These are phyloP conservation scores for Emmelina monodactyla DNA, from an alignment of 2,888 invertebrate species.

Conservation along the genomic window DNA sequence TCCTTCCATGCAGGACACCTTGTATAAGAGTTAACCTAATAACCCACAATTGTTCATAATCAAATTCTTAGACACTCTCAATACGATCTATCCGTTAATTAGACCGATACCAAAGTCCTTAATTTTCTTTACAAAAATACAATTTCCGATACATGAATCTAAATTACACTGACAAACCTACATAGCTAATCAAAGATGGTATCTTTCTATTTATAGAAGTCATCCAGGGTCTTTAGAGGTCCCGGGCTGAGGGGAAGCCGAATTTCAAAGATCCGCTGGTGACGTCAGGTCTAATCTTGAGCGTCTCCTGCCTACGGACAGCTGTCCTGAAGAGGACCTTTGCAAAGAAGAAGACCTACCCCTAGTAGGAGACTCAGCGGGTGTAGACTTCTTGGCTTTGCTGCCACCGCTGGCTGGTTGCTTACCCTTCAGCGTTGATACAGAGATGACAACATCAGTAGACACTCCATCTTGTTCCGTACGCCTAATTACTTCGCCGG, in stretches of 20 bases:
- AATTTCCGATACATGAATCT: too few species aligned
- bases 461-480: conserved; percentile 50
- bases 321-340: conserved; percentile 50
- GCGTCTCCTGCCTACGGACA: conserved; percentile 36
- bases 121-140: too few species aligned
- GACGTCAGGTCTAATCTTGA: conserved; percentile 51
- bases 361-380: conserved; percentile 33
- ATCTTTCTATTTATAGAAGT: too few species aligned
- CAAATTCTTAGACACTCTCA: too few species aligned
- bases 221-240: background rate
- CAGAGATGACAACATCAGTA: conserved; percentile 48
- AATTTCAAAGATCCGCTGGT: conserved; percentile 39
- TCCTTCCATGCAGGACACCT: too few species aligned
- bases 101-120: too few species aligned
- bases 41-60: too few species aligned
- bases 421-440: conserved; percentile 55
- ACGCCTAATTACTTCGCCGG: conserved; percentile 58
- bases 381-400: conserved; percentile 55
- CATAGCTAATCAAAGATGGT: too few species aligned
- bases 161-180: too few species aligned
- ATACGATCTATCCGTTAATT: too few species aligned
- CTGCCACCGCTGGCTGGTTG: conserved; percentile 56
- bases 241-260: conserved; percentile 15
- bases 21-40: too few species aligned
- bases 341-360: conserved; percentile 51